A percentile compares a stretch with the other conserved stretches of the same genome.
These are phyloP conservation scores for Drosophila aldrichi DNA, from an alignment of 2,888 invertebrate genomes.

Conservation along the genomic window DNA sequence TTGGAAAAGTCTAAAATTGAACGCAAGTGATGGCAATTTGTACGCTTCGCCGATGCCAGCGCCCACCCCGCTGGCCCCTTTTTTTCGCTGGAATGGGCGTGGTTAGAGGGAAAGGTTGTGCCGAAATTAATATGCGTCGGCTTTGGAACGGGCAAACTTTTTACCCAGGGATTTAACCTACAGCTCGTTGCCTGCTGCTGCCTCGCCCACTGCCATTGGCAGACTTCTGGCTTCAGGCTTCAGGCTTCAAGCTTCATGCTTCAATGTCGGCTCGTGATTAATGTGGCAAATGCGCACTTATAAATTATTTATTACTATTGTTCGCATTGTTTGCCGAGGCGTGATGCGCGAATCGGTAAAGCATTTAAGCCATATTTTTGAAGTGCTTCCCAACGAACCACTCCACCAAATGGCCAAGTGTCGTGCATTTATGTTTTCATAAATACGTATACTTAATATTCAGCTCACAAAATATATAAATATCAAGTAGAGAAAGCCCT, in stretches of 20 bases:
- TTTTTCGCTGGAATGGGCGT: not conserved
- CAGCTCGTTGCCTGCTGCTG: slow-evolving; percentile 30
- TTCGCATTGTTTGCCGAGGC: slow-evolving; percentile 73
- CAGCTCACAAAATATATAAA: slow-evolving; percentile 28
- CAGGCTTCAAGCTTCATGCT: slow-evolving; percentile 17
- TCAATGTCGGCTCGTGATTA: slow-evolving; percentile 68
- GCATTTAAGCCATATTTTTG: slow-evolving; percentile 75
- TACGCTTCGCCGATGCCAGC: slow-evolving; percentile 64
- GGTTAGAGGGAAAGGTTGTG: slow-evolving; percentile 43
- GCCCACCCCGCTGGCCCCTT: too few relatives aligned
- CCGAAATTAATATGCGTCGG: slow-evolving; percentile 77
- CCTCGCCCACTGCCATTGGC: slow-evolving; percentile 12
- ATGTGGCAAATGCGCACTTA: slow-evolving; percentile 80
- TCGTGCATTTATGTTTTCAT: slow-evolving; percentile 26
- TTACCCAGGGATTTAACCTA: slow-evolving; percentile 54
- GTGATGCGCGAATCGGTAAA: slow-evolving; percentile 66
- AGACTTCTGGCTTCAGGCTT: slow-evolving; percentile 14
- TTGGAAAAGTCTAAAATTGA: slow-evolving; percentile 81
- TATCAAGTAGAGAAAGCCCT: not conserved
- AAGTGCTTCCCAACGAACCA: slow-evolving; percentile 27
- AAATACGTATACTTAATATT: slow-evolving; percentile 52
- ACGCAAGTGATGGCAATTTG: slow-evolving; percentile 82
- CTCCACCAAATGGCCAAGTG: not conserved
- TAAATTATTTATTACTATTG: slow-evolving; percentile 79
- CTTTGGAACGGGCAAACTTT: slow-evolving; percentile 62